phyloP scores from a whole-genome alignment of 2,113 vertebrate genomes.

The Rissa tridactyla region DNA sequence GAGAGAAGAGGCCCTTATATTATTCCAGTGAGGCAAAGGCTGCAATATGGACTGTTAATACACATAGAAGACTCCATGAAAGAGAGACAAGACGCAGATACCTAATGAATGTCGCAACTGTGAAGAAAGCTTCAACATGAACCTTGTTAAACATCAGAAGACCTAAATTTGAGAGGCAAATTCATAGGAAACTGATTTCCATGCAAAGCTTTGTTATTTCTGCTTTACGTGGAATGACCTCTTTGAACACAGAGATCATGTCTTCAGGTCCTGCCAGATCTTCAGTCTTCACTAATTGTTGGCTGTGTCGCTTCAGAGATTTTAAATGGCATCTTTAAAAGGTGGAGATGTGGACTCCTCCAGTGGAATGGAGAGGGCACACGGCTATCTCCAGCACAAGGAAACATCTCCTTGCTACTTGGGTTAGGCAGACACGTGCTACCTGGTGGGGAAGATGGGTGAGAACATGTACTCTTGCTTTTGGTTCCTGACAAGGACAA shows the following conservation, averaged over 20 bases:
- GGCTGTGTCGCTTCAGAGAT: not conserved
- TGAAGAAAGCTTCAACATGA: not conserved
- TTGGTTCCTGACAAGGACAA: not conserved
- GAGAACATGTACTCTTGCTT: not conserved
- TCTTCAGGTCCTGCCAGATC: not conserved
- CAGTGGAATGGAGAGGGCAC: not conserved
- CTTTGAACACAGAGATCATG: not conserved
- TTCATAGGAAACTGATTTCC: not conserved
- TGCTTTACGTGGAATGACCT: not conserved
- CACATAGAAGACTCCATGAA: not conserved
- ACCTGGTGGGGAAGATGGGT: not conserved
- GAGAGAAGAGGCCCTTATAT: not conserved
- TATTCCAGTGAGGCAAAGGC: not conserved
- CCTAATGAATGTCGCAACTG: not conserved
- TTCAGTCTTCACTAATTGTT: not conserved
- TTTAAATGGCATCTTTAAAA: not conserved
- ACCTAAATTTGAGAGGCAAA: not conserved
- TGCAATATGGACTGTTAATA: not conserved
- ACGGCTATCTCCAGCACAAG: not conserved
- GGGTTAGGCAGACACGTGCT: not conserved
- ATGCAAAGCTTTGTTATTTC: not conserved
- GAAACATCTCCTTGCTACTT: not conserved
- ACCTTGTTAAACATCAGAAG: not conserved
- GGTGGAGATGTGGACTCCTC: not conserved
- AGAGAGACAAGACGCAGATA: not conserved